Evolutionary conservation across 2,888 invertebrate genomes (phyloP), one percentile per base, ranked within the genome.

Genomic region (Rhagonycha fulva): DNA sequence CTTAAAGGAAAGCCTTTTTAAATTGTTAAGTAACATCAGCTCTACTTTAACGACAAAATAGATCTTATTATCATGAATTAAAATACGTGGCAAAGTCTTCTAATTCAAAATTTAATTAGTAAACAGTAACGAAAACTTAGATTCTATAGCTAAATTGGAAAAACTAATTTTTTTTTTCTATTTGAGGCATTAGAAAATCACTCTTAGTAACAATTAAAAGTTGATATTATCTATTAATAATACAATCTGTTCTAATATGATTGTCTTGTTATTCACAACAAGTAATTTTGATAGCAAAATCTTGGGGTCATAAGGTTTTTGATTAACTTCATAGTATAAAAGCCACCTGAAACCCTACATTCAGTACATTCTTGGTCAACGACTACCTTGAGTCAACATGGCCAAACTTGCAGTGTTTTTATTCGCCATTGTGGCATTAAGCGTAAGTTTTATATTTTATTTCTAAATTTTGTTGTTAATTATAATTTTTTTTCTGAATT

Each of bases 301-400:
- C 63, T 66, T 66, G 63, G 4, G 63, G 63, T 66, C 63, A 26
- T 66, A 66, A 19, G 63, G 63, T 66, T 66, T 66, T 66, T 24
- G 63, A 66, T 66, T 24, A 66, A 11, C 10, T 66, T 26, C 7
- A 2, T n/a, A 66, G 11, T 66, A 66, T 66, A 66, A 24, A 66
- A 66, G 12, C 14, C 63, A 66, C 63, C 63, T 66, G 63, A 3
- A 24, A 24, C 24, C 63, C 63, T 26, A 23, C 19, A 66, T 24
- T 66, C 63, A 7, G 63, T 66, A 66, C 63, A 66, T 66, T 66
- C 63, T 66, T 66, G 24, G 63, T 14, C 63, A 24, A 26, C 14
- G n/a, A 62, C 63, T 66, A 66, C 63, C 63, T 66, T 66, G 63
- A 66, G 63, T 66, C 14, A 68, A 32, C 30, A 68, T 68, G 68